Percentiles rank a stretch among this genome's conserved stretches.
phyloP scores from a whole-genome alignment of 2,888 invertebrate species.

The Loripinus fragilis region DNA sequence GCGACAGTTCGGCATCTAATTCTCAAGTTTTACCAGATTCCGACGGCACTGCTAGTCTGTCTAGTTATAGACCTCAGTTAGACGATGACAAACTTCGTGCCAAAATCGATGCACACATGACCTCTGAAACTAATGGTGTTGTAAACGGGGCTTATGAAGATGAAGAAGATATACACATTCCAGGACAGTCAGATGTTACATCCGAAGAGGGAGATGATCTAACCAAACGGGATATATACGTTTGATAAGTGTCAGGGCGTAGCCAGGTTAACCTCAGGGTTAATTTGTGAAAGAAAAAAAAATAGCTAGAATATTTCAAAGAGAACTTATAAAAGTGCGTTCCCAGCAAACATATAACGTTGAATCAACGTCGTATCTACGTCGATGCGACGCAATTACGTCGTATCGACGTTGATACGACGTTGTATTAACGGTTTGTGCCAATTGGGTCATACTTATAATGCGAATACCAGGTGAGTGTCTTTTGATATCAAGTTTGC shows the following conservation, averaged over 20 bases:
- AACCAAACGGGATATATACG: background rate
- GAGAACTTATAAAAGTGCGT: too few species aligned
- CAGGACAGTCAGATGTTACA: conserved; percentile 11
- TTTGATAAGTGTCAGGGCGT: too few species aligned
- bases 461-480: too few species aligned
- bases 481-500: too few species aligned
- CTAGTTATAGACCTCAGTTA: background rate
- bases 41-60: background rate
- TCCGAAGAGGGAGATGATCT: conserved; percentile 3
- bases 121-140: background rate
- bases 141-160: background rate
- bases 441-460: too few species aligned
- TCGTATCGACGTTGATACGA: too few species aligned
- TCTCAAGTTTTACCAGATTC: background rate
- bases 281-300: too few species aligned
- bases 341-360: too few species aligned
- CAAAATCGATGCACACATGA: background rate
- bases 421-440: too few species aligned
- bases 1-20: background rate
- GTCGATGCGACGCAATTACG: too few species aligned
- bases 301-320: too few species aligned
- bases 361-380: too few species aligned
- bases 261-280: background rate
- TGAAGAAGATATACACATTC: conserved; percentile 6
- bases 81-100: background rate